Conservation (phyloP, 2,113 vertebrate species). For the Sylvietta virens region DNA sequence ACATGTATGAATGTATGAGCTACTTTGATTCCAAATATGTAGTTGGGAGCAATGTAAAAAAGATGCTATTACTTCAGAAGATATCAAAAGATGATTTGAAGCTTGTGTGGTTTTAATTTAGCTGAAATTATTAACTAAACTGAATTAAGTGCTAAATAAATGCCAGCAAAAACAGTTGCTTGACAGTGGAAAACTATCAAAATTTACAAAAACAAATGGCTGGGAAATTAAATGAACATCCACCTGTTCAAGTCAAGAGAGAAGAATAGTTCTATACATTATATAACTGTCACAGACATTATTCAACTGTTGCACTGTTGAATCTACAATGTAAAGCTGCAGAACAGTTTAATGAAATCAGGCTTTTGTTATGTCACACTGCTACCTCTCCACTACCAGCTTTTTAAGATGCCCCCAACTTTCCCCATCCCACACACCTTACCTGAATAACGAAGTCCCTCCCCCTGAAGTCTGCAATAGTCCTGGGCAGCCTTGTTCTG, state of each 20-base stretch:
- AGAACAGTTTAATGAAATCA: background rate
- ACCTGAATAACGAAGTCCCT: conserved; percentile 98
- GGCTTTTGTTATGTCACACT: background rate
- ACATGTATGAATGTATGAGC: background rate
- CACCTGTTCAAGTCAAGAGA: background rate
- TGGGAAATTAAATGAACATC: background rate
- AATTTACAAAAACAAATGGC: background rate
- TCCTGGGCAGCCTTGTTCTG: conserved; percentile 93
- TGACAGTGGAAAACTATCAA: background rate
- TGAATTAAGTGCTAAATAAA: background rate
- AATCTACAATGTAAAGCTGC: background rate
- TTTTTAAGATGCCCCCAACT: background rate
- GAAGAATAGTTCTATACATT: background rate
- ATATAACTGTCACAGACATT: background rate
- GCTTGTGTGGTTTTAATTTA: background rate
- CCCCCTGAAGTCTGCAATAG: conserved; percentile 96
- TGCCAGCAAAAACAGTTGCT: background rate
- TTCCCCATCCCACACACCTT: background rate
- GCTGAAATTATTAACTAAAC: background rate
- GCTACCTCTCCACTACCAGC: background rate
- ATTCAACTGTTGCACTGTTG: background rate
- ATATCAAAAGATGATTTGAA: background rate
- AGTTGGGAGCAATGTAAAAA: background rate
- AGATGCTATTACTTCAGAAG: background rate
- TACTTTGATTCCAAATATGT: background rate